Conservation (phyloP, 2,888 invertebrate genomes). For the Parnassius apollo region DNA sequence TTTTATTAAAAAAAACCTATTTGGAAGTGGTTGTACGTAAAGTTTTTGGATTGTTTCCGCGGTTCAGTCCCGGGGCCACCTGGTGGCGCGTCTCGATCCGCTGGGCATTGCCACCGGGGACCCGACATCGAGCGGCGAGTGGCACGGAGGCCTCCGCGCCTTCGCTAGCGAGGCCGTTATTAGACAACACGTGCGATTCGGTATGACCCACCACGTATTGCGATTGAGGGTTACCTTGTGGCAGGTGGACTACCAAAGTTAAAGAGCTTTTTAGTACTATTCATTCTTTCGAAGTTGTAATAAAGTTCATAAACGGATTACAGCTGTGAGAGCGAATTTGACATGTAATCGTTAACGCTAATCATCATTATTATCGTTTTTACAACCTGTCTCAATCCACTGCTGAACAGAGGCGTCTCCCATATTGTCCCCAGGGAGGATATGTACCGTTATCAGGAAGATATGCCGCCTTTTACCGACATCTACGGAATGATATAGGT, state of each 20-base stretch:
- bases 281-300: too few relatives aligned
- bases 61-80: conserved; percentile 93
- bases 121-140: conserved; percentile 75
- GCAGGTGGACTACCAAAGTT: conserved; percentile 39
- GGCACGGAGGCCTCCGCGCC: conserved; percentile 75
- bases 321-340: too few relatives aligned
- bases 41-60: conserved; percentile 41
- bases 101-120: conserved; percentile 91
- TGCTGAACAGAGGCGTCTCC: too few relatives aligned
- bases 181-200: conserved; percentile 79
- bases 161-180: conserved; percentile 77
- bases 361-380: too few relatives aligned
- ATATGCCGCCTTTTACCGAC: too few relatives aligned
- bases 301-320: too few relatives aligned
- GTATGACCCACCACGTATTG: conserved; percentile 62
- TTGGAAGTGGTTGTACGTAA: conserved; percentile 21
- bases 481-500: too few relatives aligned
- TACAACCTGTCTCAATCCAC: too few relatives aligned
- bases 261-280: conserved; percentile 12
- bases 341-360: too few relatives aligned
- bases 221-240: conserved; percentile 48
- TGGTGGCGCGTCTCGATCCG: conserved; percentile 95
- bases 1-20: conserved; percentile 1
- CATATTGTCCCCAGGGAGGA: too few relatives aligned
- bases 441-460: too few relatives aligned